These are phyloP conservation scores for Crotalus tigris DNA, from an alignment of 2,113 vertebrate genomes.

Conservation along the genomic window DNA sequence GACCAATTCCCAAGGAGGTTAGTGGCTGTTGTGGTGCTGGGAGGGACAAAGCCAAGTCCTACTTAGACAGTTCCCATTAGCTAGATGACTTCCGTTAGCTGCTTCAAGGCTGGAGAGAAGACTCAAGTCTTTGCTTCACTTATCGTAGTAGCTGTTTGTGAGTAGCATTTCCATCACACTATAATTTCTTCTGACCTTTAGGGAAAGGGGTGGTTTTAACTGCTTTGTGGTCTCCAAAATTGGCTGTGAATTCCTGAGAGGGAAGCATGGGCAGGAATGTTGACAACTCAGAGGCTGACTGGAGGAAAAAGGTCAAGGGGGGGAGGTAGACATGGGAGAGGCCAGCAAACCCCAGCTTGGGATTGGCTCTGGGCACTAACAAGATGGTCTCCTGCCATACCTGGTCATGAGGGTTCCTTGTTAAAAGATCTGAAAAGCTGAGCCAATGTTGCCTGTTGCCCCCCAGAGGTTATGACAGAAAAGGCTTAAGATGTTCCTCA, in stretches of 20 bases:
- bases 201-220: neutral
- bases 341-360: neutral
- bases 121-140: neutral
- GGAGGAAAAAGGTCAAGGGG: neutral
- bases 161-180: neutral
- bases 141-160: no score
- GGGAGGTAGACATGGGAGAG: neutral
- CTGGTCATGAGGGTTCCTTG: neutral
- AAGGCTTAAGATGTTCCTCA: neutral
- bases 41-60: neutral
- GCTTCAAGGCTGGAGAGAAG: neutral
- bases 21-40: neutral
- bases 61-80: neutral
- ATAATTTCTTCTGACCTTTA: neutral
- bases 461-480: neutral
- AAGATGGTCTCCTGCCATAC: neutral
- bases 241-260: neutral
- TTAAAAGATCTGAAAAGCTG: neutral
- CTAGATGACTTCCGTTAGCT: neutral
- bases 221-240: neutral
- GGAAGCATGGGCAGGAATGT: neutral
- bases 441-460: neutral
- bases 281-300: neutral
- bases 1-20: neutral
- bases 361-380: neutral